Conservation (phyloP, 2,797 vertebrate genomes). For the Falco rusticolus region DNA sequence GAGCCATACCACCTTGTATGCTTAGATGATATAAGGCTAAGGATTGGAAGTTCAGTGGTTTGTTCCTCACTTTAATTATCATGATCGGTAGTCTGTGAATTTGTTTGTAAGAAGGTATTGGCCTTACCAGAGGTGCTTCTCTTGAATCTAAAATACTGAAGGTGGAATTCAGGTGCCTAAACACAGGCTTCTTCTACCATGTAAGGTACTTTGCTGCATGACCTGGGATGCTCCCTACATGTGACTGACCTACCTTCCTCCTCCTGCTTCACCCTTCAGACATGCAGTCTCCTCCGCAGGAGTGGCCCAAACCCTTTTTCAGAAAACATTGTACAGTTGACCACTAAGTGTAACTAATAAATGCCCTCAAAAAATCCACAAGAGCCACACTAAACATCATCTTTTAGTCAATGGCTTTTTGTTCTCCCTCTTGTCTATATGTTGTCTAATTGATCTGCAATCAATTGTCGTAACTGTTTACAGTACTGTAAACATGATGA, state of each 20-base stretch:
- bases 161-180: neutral
- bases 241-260: neutral
- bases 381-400: neutral
- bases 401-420: neutral
- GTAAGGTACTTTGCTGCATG: neutral
- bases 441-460: neutral
- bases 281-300: accelerated
- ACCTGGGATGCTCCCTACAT: neutral
- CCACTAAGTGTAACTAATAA: neutral
- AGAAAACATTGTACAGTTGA: neutral
- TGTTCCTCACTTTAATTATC: neutral
- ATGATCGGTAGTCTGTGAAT: neutral
- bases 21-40: neutral
- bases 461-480: neutral
- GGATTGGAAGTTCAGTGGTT: neutral
- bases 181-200: neutral
- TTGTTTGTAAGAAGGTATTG: neutral
- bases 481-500: neutral
- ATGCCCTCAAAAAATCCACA: neutral
- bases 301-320: neutral
- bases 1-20: neutral
- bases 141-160: neutral
- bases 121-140: neutral
- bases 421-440: neutral
- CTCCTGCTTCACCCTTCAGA: neutral